A percentile compares a stretch with the other conserved stretches of the same genome.
These are phyloP conservation scores for Sinocyclocheilus anophthalmus DNA, from an alignment of 2,113 vertebrate species.

Conservation along the genomic window DNA sequence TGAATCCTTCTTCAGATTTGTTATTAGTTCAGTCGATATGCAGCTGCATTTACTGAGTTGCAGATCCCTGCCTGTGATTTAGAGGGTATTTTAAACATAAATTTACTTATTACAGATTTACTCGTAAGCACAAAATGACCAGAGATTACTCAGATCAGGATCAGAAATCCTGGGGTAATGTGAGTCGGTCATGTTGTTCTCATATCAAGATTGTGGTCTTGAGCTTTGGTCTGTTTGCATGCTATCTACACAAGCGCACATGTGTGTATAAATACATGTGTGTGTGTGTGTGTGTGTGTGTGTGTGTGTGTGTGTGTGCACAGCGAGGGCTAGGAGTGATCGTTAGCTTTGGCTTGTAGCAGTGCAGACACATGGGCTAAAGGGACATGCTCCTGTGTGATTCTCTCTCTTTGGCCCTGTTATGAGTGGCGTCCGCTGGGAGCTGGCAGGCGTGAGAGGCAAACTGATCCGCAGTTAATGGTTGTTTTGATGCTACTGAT, in stretches of 20 bases:
- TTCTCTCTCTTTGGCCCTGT: constrained; percentile 41
- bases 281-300: constrained; percentile 19
- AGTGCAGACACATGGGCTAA: constrained; percentile 53
- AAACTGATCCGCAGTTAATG: constrained; percentile 69
- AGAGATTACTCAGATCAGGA: constrained; percentile 4
- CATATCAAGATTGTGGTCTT: constrained; percentile 19
- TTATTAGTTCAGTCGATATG: neutral
- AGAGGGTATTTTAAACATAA: neutral
- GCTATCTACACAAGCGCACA: neutral
- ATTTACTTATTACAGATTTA: constrained; percentile 21
- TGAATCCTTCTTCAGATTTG: neutral
- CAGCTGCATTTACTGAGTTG: neutral
- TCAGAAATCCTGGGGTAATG: neutral
- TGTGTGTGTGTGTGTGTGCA: neutral
- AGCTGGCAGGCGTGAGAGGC: constrained; percentile 40
- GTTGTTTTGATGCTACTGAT: constrained; percentile 75
- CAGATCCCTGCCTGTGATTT: neutral
- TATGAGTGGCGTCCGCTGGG: constrained; percentile 43
- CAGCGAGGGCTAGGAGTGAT: constrained; percentile 47
- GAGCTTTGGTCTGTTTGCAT: constrained; percentile 39
- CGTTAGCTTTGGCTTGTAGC: constrained; percentile 42
- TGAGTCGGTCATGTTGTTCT: constrained; percentile 19
- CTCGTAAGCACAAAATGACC: neutral
- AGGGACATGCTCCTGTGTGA: constrained; percentile 40
- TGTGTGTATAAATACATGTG: constrained; percentile 18